A percentile compares a stretch with the other conserved stretches of the same genome.
Evolutionary conservation across 2,888 invertebrate genomes (phyloP).

Genomic region (Ormyrus nitidulus): DNA sequence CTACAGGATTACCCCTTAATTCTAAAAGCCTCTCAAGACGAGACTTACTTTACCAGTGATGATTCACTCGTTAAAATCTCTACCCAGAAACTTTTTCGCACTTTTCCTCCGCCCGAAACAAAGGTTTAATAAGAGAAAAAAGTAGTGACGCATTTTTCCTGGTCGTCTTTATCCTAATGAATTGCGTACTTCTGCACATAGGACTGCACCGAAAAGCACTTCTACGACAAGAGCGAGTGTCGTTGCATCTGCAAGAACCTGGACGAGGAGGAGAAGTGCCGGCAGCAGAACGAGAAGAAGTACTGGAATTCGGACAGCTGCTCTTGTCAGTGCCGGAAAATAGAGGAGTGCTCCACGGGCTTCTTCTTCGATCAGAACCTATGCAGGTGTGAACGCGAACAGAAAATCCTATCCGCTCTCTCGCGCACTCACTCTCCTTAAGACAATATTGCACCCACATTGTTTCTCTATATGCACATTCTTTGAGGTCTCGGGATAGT

Average conservation of each 20-base stretch:
- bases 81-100: no score
- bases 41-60: not conserved
- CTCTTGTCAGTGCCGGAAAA: conserved; percentile 79
- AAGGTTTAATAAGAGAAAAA: conserved; percentile 11
- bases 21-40: no score
- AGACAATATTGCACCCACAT: no score
- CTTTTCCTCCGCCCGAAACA: not conserved
- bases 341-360: conserved; percentile 79
- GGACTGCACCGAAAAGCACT: conserved; percentile 80
- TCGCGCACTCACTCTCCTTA: no score
- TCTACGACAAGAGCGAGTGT: conserved; percentile 78
- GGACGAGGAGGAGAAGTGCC: conserved; percentile 80
- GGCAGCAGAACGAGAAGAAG: conserved; percentile 75
- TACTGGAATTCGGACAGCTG: conserved; percentile 81
- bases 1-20: no score
- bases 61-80: no score
- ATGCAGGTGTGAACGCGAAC: conserved; percentile 76
- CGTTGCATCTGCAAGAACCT: conserved; percentile 80
- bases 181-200: conserved; percentile 62
- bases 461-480: no score
- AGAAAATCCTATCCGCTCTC: not conserved
- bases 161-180: no score
- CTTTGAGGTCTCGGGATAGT: no score
- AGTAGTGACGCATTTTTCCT: conserved; percentile 28
- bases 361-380: conserved; percentile 78